Evolutionary conservation across 2,797 vertebrate genomes (phyloP).

Genomic region (Adelosebastes latens): DNA sequence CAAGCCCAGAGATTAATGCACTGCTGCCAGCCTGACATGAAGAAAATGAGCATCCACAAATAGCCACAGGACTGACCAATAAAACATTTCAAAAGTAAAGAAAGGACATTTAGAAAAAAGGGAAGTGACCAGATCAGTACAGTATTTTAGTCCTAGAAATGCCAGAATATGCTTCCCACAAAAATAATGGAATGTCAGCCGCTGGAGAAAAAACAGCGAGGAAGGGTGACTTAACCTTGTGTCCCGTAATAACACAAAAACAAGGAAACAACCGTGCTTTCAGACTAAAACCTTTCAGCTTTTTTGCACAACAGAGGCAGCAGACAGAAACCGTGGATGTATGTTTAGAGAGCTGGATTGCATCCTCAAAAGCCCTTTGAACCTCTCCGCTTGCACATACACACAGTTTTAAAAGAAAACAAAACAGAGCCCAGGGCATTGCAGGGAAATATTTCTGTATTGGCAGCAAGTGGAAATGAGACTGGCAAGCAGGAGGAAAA

Average conservation of each 20-base stretch:
- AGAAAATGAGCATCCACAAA: background rate
- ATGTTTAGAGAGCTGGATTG: conserved; percentile 36
- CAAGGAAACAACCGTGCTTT: conserved; percentile 26
- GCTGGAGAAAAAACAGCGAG: background rate
- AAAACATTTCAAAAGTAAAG: conserved; percentile 7
- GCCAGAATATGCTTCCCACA: background rate
- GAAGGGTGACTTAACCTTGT: conserved; percentile 42
- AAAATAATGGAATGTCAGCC: conserved; percentile 31
- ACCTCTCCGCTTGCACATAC: conserved; percentile 33
- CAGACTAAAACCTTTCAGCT: conserved; percentile 24
- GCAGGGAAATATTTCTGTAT: conserved; percentile 34
- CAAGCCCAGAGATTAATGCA: background rate
- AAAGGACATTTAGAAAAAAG: background rate
- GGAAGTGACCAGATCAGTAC: conserved; percentile 12
- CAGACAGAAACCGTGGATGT: conserved; percentile 29
- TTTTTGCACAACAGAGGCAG: conserved; percentile 11
- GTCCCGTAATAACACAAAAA: conserved; percentile 34
- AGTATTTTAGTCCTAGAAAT: conserved; percentile 9
- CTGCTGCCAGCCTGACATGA: background rate
- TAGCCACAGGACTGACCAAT: background rate
- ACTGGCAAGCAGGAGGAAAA: conserved; percentile 3
- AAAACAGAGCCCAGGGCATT: conserved; percentile 39
- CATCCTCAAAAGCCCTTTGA: conserved; percentile 47
- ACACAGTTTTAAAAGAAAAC: conserved; percentile 30
- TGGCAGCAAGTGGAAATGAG: conserved; percentile 28